Base-by-base conservation (phyloP, 2,797 vertebrate genomes). In the Babyrousa celebensis region DNA sequence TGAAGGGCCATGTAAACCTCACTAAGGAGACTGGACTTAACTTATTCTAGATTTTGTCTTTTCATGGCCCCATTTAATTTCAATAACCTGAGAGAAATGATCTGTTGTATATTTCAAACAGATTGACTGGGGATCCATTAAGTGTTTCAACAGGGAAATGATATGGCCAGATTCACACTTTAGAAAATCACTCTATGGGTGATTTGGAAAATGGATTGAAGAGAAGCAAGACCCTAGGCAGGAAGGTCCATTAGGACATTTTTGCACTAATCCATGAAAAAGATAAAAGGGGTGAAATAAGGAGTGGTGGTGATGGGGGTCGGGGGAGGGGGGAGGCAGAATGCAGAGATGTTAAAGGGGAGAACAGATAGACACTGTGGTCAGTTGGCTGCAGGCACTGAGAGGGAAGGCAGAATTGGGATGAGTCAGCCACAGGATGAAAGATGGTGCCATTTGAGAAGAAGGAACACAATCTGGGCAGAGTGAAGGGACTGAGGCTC, bases 21-120 rank as follows among this genome's bases (percentile, higher is more conserved):
- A 63, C 18, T 32, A 72, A 89, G 21, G 72, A 91, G 48, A 82
- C 27, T 21, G 36, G 54, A 56, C 54, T 72, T 92, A 58, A 78
- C 52, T 54, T 58, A 2, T 87, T 83, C 80, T 67, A 65, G 40
- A 56, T 75, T 94, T 97, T 82, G 21, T 65, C 71, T 70, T 88
- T 94, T 94, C 65, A 72, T 67, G 15, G 10, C 65, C 15, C 20
- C 29, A 71, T 84, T 96, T 88, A 87, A 92, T 92, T 94, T 92
- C n/a, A 94, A 67, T 68, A 85, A 77, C 25, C 27, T 78, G 23
- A 91, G 20, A 88, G 48, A 96, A 95, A 93, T 6, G 1, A 77
- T 91, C 60, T 54, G 32, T 56, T 87, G 43, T 8, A 52, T 77
- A 58, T 87, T 92, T 94, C 68, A 85, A 52, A 70, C 67, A 85